Conservation (phyloP, 2,113 vertebrate genomes). For the Onychostruthus taczanowskii region DNA sequence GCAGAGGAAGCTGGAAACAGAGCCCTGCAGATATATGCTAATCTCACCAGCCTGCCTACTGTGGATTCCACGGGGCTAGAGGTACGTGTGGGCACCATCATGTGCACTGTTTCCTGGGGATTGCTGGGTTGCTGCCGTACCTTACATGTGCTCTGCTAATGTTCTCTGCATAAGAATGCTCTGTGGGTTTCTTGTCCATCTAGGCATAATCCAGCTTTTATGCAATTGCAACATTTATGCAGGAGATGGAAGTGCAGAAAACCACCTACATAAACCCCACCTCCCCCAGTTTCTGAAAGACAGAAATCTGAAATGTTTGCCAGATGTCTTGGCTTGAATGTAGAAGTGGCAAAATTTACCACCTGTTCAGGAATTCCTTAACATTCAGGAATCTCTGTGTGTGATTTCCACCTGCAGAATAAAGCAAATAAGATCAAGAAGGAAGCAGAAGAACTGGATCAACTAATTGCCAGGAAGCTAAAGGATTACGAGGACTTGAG, state of each 20-base stretch:
- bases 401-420: conserved; percentile 65
- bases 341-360: neutral
- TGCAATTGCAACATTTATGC: neutral
- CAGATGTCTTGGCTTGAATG: neutral
- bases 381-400: neutral
- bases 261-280: neutral
- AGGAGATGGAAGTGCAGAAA: neutral
- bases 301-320: neutral
- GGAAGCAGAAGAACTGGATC: conserved; percentile 88
- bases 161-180: neutral
- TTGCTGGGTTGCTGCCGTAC: neutral
- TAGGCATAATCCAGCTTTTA: neutral
- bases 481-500: conserved; percentile 90
- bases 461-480: conserved; percentile 87
- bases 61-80: conserved; percentile 84
- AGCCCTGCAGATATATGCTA: conserved; percentile 91
- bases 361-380: neutral
- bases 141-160: neutral
- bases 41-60: conserved; percentile 83
- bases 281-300: neutral
- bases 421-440: conserved; percentile 92
- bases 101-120: neutral
- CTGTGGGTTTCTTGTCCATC: neutral
- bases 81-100: conserved; percentile 61
- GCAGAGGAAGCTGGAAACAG: conserved; percentile 88